Base-by-base conservation (phyloP, 2,113 vertebrate species). In the Hypomesus transpacificus region DNA sequence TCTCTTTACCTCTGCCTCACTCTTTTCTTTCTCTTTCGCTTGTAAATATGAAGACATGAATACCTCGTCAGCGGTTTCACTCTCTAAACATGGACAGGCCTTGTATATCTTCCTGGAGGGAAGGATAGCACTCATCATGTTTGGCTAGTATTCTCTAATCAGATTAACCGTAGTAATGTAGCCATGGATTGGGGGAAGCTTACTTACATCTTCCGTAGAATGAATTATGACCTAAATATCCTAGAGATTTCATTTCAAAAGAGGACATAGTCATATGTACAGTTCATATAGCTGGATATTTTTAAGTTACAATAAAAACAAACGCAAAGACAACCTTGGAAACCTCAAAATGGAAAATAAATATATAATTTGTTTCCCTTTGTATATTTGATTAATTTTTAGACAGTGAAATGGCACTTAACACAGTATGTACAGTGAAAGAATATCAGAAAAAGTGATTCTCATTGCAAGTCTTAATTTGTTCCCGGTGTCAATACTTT, bases 331-430 rank as follows among this genome's bases (percentile, higher is more conserved):
- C 2, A 4, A 65, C 57, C 59, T 69, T 46, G 39, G 18, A 18
- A 34, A 61, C n/a, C 26, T 57, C 24, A 57, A 5, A 34, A 59
- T 13, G 1, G 3, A 65, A 70, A 87, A 87, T 88, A 88, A 87
- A 88, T 63, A 17, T 85, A 62, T 73, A 67, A 69, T 73, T 69
- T 71, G 58, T 46, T 71, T 54, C 24, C 53, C 21, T 21, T 7
- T 52, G 18, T 67, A 21, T 39, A 2, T 20, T 17, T 62, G 57
- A 46, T 46, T 46, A 9, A 9, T 71, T 14, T 70, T 28, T 18
- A 52, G 81, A 79, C 67, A 57, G 17, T 69, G 11, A 34, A 34
- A 56, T 34, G 14, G 14, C 66, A 68, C 26, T 18, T 20, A 60
- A 14, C n/a, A 18, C 26, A 26, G 26, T 61, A 62, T 62, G 5